Conservation (phyloP, 2,113 vertebrate genomes). For the Cynopterus brachyotis region DNA sequence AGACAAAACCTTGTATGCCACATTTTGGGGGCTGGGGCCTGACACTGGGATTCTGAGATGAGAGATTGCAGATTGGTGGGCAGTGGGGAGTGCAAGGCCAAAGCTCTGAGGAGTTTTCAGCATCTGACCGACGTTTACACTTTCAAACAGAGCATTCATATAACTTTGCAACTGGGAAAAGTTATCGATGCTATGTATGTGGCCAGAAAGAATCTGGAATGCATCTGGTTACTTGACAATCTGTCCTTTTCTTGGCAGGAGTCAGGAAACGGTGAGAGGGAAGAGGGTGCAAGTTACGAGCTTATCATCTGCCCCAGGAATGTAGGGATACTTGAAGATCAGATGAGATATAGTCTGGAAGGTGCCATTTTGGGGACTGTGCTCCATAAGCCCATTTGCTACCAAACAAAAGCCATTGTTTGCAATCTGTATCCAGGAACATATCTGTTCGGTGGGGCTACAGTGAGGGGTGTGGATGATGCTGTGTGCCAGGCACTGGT, state of each 20-base stretch:
- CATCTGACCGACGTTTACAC: rapidly evolving
- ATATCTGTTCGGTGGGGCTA: not conserved
- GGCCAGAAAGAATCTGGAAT: not conserved
- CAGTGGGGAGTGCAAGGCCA: not conserved
- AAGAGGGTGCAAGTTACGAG: not conserved
- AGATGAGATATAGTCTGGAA: not conserved
- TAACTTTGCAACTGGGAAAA: not conserved
- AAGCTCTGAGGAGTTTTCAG: not conserved
- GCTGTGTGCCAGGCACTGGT: not conserved
- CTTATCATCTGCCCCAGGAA: not conserved
- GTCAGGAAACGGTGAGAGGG: not conserved
- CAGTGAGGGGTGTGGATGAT: too few species aligned
- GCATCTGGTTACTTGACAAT: not conserved
- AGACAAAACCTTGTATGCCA: not conserved
- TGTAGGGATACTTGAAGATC: not conserved
- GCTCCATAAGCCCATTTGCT: not conserved
- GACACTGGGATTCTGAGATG: not conserved
- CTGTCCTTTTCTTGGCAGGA: not conserved
- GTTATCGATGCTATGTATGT: not conserved
- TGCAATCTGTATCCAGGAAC: not conserved
- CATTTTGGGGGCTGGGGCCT: not conserved
- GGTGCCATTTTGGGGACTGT: not conserved
- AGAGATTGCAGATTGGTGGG: not conserved
- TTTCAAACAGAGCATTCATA: not conserved
- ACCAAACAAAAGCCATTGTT: not conserved